Base-by-base conservation (phyloP, 2,888 invertebrate genomes). In the Drosophila picticornis region DNA sequence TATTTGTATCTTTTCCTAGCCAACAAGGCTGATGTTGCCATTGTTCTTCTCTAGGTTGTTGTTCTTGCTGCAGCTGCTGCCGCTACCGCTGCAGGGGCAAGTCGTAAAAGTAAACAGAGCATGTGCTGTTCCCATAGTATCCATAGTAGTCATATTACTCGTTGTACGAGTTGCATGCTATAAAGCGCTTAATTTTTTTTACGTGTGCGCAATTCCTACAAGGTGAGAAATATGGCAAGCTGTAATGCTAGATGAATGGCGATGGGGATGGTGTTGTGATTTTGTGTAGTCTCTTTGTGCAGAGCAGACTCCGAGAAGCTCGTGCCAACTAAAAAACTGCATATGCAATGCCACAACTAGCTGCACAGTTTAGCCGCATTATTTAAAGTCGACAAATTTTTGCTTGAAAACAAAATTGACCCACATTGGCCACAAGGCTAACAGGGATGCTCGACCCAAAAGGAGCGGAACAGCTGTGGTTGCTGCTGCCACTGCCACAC, bases 151-250 rank as follows among this genome's bases (percentile, higher is more conserved):
- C 72, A 40, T 68, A 71, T 68, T 64, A 38, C 71, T 57, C 58
- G 70, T 51, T 52, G 76, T 60, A 64, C 66, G 59, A 68, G 80
- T 70, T 72, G 76, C 70, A 72, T 75, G 84, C 90, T 55, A 83
- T 88, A 85, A 90, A 85, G 81, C 89, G 90, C 90, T 86, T 86
- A 90, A 86, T 85, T 86, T 86, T 88, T 84, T 84, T 48, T 81
- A 72, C 65, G 69, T 75, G 71, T 67, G 72, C 60, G 68, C 73
- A 75, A 69, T 68, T 71, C 63, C 65, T 66, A 61, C 69, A 77
- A 86, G 85, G 90, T 90, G 85, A 73, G 84, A 88, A 89, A 88
- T 90, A 86, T 88, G 68, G 72, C 67, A 25, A 55, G 46, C 43
- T 27, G 27, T 46, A 50, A 53, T 52, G 46, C 58, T 50, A 53